Base-by-base conservation (phyloP, 2,113 vertebrate genomes). In the Amazona vittata region DNA sequence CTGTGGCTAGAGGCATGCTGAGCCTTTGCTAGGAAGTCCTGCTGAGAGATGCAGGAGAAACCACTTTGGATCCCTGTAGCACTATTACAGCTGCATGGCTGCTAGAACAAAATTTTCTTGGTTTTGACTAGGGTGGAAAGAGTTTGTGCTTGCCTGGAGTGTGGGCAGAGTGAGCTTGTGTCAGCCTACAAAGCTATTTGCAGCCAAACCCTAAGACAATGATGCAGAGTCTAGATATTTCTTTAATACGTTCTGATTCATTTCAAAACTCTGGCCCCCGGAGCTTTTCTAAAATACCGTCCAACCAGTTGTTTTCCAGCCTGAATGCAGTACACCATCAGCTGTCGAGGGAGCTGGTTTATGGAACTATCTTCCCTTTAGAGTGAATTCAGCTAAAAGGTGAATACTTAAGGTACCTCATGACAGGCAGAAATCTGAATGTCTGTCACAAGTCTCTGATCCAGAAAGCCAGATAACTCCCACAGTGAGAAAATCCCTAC, bases 211-310 rank as follows among this genome's bases (percentile, higher is more conserved):
- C 69, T 85, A 76, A 89, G 44, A 84, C 47, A 76, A 89, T 97
- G 96, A 97, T 91, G 89, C 95, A 96, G 96, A 97, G 95, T 96
- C 95, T 95, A 96, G 93, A 93, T 93, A 97, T 97, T 96, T 96
- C 89, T 96, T 97, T 96, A 96, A 93, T 95, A 91, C 1, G 25
- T 89, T 95, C 91, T 97, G 95, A 97, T 95, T 97, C 83, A 96
- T 89, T 89, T 82, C 6, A 94, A 87, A 89, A 87, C 22, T 82
- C 47, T 44, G 39, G 65, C 91, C 86, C 71, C 93, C n/a, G 83
- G 93, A 94, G 94, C 80, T 86, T 91, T 96, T 93, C 65, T 82
- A 81, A 96, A 95, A 71, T 64, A 82, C 52, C 75, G 69, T 49
- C 81, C 68, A 82, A 91, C 43, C 15, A 84, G 39, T 82, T 93